Conservation (phyloP, 2,888 invertebrate species). For the Ecliptopera silaceata region DNA sequence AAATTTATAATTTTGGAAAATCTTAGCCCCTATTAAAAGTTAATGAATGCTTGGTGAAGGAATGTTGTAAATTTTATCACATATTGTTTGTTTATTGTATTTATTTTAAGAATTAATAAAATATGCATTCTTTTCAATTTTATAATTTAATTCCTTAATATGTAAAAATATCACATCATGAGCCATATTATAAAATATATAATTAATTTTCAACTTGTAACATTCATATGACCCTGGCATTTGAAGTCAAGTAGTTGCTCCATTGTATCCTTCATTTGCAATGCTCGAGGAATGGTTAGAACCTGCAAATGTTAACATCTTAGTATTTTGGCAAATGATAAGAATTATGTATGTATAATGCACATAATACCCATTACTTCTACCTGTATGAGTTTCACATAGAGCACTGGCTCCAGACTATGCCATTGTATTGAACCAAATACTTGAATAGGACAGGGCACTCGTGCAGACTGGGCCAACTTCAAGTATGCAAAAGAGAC, state of each 20-base stretch:
- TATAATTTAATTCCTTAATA: slow-evolving; percentile 7
- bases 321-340: too few species aligned
- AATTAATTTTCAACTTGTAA: not conserved
- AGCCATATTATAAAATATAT: not conserved
- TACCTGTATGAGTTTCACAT: slow-evolving; percentile 64
- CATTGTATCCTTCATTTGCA: slow-evolving; percentile 49
- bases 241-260: slow-evolving; percentile 40
- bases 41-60: slow-evolving; percentile 60
- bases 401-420: slow-evolving; percentile 56
- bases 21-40: slow-evolving; percentile 30
- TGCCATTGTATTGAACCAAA: slow-evolving; percentile 68
- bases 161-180: too few species aligned
- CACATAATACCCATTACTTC: not conserved
- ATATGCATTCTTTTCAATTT: slow-evolving; percentile 65
- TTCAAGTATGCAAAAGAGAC: slow-evolving; percentile 58
- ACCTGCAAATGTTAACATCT: slow-evolving; percentile 41
- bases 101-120: slow-evolving; percentile 74
- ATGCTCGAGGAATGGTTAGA: slow-evolving; percentile 46
- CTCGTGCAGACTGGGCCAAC: slow-evolving; percentile 42
- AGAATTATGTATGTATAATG: too few species aligned
- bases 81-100: slow-evolving; percentile 64
- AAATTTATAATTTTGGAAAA: slow-evolving; percentile 7
- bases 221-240: slow-evolving; percentile 27
- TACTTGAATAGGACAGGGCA: slow-evolving; percentile 65
- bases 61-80: slow-evolving; percentile 70